phyloP scores from a whole-genome alignment of 2,797 vertebrate genomes.

The Lithobates pipiens region DNA sequence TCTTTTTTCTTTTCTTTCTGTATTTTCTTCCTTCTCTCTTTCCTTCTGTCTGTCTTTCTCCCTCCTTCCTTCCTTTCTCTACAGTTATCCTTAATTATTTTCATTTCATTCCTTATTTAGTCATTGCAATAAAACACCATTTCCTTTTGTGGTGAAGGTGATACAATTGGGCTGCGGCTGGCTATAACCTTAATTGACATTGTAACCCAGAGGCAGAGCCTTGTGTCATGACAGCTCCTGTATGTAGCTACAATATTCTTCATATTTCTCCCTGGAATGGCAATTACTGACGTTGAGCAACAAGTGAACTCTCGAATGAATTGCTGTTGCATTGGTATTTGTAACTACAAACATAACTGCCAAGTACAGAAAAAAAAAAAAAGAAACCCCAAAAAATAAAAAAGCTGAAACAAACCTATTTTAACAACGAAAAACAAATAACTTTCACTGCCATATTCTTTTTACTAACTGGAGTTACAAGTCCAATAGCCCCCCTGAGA shows the following conservation, averaged over 20 bases:
- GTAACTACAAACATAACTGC: not conserved
- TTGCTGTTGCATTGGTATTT: not conserved
- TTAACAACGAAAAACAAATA: not conserved
- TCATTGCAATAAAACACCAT: too few relatives aligned
- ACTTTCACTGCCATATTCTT: not conserved
- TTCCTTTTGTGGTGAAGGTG: too few relatives aligned
- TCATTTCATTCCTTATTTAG: too few relatives aligned
- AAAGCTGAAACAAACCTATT: too few relatives aligned
- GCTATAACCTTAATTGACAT: not conserved
- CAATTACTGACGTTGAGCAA: constrained; percentile 30
- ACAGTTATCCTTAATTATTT: too few relatives aligned
- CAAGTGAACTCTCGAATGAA: not conserved
- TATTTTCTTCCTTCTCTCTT: not conserved
- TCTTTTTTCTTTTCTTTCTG: not conserved
- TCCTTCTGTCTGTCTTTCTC: too few relatives aligned
- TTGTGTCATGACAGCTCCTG: not conserved
- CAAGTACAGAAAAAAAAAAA: not conserved
- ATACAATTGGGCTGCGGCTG: not conserved
- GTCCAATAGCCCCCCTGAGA: too few relatives aligned
- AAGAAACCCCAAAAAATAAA: too few relatives aligned
- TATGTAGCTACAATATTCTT: not conserved
- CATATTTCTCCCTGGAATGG: not conserved
- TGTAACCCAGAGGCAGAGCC: not conserved
- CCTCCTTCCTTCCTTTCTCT: not conserved
- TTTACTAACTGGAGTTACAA: too few relatives aligned